Conservation (phyloP, 2,888 invertebrate genomes). For the Phytoseiulus persimilis region DNA sequence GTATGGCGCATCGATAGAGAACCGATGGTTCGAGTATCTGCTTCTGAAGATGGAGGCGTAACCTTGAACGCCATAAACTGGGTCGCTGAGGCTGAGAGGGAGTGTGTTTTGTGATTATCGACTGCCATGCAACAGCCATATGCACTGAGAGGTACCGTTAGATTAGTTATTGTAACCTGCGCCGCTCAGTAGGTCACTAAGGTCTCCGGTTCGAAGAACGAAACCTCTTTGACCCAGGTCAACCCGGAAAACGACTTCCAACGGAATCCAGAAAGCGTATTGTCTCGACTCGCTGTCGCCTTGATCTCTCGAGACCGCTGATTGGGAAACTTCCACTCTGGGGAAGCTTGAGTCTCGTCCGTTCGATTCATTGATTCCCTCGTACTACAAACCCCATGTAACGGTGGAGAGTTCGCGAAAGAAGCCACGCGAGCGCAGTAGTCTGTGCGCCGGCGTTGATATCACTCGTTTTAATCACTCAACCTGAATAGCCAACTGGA, state of each 20-base stretch:
- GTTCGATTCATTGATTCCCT: too few species aligned
- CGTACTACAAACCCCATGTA: too few species aligned
- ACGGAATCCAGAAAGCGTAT: background rate
- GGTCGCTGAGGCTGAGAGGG: slow-evolving; percentile 17
- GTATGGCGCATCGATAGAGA: background rate
- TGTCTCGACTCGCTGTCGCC: too few species aligned
- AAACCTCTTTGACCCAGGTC: background rate
- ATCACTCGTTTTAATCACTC: too few species aligned
- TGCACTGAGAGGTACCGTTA: background rate
- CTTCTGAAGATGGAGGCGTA: slow-evolving; percentile 35
- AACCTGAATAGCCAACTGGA: too few species aligned
- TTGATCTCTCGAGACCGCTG: too few species aligned
- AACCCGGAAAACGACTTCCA: background rate
- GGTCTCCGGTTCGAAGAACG: background rate
- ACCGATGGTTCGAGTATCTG: background rate
- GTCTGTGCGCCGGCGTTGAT: too few species aligned
- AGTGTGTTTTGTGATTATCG: background rate
- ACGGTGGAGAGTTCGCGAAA: too few species aligned
- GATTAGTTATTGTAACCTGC: background rate
- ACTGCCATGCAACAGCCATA: background rate
- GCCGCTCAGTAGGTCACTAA: background rate
- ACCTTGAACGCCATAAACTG: slow-evolving; percentile 37
- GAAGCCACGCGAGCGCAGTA: too few species aligned
- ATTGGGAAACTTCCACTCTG: too few species aligned
- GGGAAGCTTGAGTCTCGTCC: too few species aligned